These are phyloP conservation scores for Ceratitis capitata DNA, from an alignment of 1,140 invertebrate species.

Conservation along the genomic window DNA sequence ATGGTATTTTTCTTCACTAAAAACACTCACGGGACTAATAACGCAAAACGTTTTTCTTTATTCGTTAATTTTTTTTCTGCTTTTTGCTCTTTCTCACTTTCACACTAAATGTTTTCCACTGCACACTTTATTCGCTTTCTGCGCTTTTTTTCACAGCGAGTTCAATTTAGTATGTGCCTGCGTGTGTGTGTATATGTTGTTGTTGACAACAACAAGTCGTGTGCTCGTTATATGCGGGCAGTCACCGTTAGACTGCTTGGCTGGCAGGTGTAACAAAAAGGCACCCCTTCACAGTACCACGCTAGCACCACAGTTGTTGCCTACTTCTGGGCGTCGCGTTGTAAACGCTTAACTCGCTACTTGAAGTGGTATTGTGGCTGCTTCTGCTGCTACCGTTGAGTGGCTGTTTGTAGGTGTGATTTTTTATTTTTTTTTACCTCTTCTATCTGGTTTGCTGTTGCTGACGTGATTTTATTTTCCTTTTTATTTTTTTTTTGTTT, in stretches of 20 bases:
- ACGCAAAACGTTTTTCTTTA: constrained; percentile 1
- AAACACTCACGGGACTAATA: constrained; percentile 32
- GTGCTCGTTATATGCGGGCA: too few species aligned
- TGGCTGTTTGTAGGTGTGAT: constrained; percentile 16
- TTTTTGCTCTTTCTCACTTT: not conserved
- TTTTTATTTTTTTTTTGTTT: not conserved
- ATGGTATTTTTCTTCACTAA: constrained; percentile 16
- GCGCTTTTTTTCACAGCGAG: not conserved
- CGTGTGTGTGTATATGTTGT: not conserved
- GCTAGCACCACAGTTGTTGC: not conserved
- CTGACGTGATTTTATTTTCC: not conserved
- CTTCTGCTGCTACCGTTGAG: not conserved
- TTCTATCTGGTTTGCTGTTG: not conserved
- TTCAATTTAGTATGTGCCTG: too few species aligned
- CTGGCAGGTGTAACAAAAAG: too few species aligned
- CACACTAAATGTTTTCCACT: not conserved
- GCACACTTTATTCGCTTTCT: not conserved
- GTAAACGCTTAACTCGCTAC: not conserved
- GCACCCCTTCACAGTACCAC: not conserved
- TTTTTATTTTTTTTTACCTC: not conserved
- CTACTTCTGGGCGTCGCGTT: not conserved
- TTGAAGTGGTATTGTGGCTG: not conserved
- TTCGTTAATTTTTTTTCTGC: too few species aligned
- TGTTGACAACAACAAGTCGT: too few species aligned
- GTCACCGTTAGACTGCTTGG: not conserved